phyloP scores from a whole-genome alignment of 2,797 vertebrate species.

The Cephalopachus bancanus region DNA sequence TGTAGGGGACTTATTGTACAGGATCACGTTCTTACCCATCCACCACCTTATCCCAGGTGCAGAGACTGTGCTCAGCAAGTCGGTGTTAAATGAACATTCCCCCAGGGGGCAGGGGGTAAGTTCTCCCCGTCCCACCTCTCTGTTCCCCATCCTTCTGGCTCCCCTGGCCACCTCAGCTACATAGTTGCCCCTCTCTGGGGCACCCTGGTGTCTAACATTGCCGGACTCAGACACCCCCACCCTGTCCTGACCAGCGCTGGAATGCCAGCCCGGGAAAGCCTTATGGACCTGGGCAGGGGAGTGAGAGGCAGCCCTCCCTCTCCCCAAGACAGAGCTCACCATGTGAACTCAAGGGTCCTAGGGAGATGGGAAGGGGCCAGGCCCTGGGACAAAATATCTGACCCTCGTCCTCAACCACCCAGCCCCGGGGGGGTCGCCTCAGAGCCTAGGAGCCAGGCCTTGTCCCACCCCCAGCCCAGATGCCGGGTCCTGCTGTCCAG shows the following conservation, averaged over 20 bases:
- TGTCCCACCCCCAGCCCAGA: not conserved
- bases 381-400: not conserved
- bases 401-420: no score
- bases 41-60: not conserved
- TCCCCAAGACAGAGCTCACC: not conserved
- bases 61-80: not conserved
- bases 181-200: not conserved
- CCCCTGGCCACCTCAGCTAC: not conserved
- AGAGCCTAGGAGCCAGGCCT: not conserved
- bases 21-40: not conserved
- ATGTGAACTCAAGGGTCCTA: not conserved
- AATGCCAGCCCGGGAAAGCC: not conserved
- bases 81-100: not conserved
- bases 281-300: no score
- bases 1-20: no score
- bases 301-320: not conserved
- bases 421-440: not conserved
- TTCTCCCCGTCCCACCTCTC: not conserved
- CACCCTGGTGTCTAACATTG: not conserved
- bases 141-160: not conserved
- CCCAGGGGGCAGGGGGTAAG: not conserved
- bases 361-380: not conserved
- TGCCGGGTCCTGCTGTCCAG: not conserved
- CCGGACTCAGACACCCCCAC: not conserved
- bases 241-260: not conserved